Evolutionary conservation across 2,797 vertebrate species (phyloP), one percentile per base, ranked within the genome.

Genomic region (Etheostoma perlongum): DNA sequence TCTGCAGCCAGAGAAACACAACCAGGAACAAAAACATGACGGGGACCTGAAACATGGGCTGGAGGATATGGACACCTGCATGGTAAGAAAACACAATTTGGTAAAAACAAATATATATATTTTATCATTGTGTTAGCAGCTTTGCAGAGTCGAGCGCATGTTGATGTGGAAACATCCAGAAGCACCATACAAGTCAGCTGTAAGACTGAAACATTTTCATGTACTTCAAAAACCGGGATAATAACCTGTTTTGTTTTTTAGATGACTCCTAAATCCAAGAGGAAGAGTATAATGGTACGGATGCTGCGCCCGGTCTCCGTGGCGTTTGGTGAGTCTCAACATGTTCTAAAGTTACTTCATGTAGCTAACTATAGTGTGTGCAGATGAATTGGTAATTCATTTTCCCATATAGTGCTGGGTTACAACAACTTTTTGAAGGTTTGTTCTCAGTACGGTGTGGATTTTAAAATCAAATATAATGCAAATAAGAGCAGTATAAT

Each of bases 281-380:
- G 98, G 93, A 98, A 96, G 94, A 99, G 97, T 36, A 99, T 99
- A 81, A 96, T 99, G 77, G 98, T 97, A 75, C 90, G 98, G 91
- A 99, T 99, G 98, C 92, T 99, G 36, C 95, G 98, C 1, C 98
- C 98, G 0, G 95, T 99, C 30, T 99, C 98, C 23, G 95, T 97
- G 83, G 98, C 97, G 2, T 99, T 99, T 30, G 98, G 98, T 99
- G 92, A 94, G 95, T 44, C 5, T 25, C 5, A 33, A 18, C 8
- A 1, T 60, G 21, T 68, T 13, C 14, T 10, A 1, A 51, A 23
- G 15, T 70, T 33, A 13, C 11, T 51, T 40, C 44, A 49, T 3
- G 9, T 23, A 10, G 36, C 9, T 40, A 11, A 40, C 36, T 40
- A 12, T 40, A 40, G 36, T 11, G 36, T 40, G 4, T 40, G 36